Base-by-base conservation (phyloP, 1,140 invertebrate genomes). In the Danaus melanippus region DNA sequence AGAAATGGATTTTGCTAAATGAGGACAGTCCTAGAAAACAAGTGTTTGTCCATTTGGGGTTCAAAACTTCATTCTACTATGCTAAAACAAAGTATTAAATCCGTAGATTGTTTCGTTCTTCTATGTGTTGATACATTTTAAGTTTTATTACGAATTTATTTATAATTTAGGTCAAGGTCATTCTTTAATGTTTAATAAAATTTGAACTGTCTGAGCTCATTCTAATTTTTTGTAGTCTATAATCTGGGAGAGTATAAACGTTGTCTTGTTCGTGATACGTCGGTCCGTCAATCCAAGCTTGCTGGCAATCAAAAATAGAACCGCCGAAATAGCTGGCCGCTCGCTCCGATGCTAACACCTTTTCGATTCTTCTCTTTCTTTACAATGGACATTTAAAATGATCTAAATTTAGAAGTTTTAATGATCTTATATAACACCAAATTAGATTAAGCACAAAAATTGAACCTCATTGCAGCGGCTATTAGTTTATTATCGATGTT, bases 261-360 rank as follows among this genome's bases (percentile, higher is more conserved):
- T 77, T 71, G 76, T 69, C 64, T 69, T 66, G 70, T 64, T 71
- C 78, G 74, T 83, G 81, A 84, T 79, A 84, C 64, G 74, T 78
- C 76, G 76, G 79, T 76, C 76, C 82, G 82, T 85, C 82, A 85
- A 85, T 86, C 80, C 74, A 71, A 74, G 81, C 76, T 74, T 76
- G 82, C 82, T 77, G 68, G 71, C 76, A 69, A 56, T 74, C 79
- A 67, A 62, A 84, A 86, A 85, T 85, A 86, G 81, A 74, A 59
- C 67, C 58, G 67, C 81, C 60, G 65, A 85, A 87, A 87, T 87
- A 87, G 79, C 76, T 76, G 76, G 68, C 79, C 71, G 75, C 79
- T 71, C 79, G 68, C 71, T 76, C 74, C 73, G 73, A 84, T 81
- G 72, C 84, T 78, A 78, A 86, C 73, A 71, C 74, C 71, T 76